Base-by-base conservation (phyloP, 2,797 vertebrate genomes). In the Emydoidea blandingii region DNA sequence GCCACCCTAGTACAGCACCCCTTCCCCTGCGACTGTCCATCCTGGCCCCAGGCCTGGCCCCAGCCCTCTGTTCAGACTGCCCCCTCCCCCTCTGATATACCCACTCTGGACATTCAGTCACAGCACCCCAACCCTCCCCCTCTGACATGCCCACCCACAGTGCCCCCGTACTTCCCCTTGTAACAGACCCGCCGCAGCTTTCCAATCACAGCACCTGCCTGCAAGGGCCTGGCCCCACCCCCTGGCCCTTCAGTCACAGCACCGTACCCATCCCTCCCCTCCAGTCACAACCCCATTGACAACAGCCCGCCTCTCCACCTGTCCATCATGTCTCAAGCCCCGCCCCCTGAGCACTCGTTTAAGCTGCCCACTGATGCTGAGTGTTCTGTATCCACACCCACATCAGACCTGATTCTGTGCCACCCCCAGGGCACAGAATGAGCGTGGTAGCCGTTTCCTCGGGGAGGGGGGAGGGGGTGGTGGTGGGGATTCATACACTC, bases 21-120 rank as follows among this genome's bases (percentile, higher is more conserved):
- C 18, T 37, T 68, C 65, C n/a, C 37, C 68, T 41, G 62, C 9
- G 3, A 72, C n/a, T 21, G n/a, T 37, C 65, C 5, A 10, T 7
- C 21, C 92, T 94, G 94, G 97, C 96, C 44, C 27, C 82, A 0
- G 0, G 49, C 12, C 49, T 4, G 12, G 94, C 96, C 52, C 27
- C 84, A 0, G 0, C 1, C 2, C 0, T 31, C 76, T 88, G 5
- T 0, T 10, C n/a, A 1, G 47, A 88, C 56, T 50, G 68, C 91
- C 92, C 50, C 25, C 0, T 15, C 90, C 91, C 37, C 19, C 0
- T 16, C 15, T 16, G 50, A 76, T 44, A 54, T 54, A 54, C 65
- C 50, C 25, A 2, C 34, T 50, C 12, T 18, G 29, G 86, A 78
- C 81, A 8, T n/a, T 56, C 54, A 2, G 8, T 8, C 54, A 59